phyloP scores from a whole-genome alignment of 2,797 vertebrate species.

The Sitta carolinensis region DNA sequence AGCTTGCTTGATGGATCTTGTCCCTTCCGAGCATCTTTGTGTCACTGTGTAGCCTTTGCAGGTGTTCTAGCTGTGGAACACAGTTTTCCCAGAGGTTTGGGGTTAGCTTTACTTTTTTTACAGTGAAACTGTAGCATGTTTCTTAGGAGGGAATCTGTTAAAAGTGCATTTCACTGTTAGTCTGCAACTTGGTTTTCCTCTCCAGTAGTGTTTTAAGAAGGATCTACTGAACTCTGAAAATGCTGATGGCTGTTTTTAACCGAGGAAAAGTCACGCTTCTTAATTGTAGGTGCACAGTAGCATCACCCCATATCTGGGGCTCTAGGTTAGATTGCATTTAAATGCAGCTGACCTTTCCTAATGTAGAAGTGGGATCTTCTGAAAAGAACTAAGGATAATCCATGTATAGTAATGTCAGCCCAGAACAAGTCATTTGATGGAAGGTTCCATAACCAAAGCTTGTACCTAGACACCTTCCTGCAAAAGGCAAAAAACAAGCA shows the following conservation, averaged over 20 bases:
- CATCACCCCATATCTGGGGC: background rate
- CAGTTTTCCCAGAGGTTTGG: background rate
- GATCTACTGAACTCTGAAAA: background rate
- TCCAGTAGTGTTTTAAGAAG: background rate
- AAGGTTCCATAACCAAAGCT: background rate
- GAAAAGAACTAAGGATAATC: background rate
- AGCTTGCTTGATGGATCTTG: background rate
- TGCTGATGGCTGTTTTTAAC: background rate
- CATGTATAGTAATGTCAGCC: background rate
- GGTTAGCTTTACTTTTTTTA: background rate
- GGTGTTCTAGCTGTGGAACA: background rate
- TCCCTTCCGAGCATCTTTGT: background rate
- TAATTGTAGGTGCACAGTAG: background rate
- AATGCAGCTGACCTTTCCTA: background rate
- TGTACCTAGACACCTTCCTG: background rate
- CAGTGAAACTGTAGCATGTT: background rate
- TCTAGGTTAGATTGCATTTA: background rate
- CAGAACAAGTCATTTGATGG: background rate
- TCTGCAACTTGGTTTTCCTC: background rate
- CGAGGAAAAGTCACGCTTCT: background rate
- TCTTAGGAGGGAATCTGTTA: background rate
- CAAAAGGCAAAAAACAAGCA: background rate
- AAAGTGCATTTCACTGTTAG: fast-evolving
- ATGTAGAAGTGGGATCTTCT: background rate
- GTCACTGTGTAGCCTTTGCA: background rate